A percentile compares a stretch with the other conserved stretches of the same genome.
Evolutionary conservation across 1,140 invertebrate genomes (phyloP).

Genomic region (Coenobita brevimanus): DNA sequence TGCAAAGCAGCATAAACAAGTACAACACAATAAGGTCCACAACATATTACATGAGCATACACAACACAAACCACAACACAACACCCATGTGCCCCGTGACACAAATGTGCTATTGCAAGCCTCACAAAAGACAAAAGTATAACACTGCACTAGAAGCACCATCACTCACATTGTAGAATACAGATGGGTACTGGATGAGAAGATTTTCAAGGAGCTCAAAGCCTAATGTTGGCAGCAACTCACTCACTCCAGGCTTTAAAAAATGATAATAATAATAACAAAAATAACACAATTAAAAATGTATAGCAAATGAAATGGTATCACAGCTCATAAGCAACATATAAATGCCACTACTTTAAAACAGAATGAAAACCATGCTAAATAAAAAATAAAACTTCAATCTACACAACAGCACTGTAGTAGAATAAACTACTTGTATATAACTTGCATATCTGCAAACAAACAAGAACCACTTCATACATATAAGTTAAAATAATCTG

Average conservation of each 20-base stretch:
- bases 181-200: constrained; percentile 89
- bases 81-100: background rate
- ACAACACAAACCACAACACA: too few species aligned
- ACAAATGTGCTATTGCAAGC: background rate
- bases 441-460: too few species aligned
- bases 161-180: constrained; percentile 86
- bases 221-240: constrained; percentile 97
- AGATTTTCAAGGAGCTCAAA: constrained; percentile 95
- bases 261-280: constrained; percentile 5
- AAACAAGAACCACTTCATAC: too few species aligned
- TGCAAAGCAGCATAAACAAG: too few species aligned
- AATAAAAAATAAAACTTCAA: too few species aligned
- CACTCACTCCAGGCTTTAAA: constrained; percentile 88
- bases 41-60: too few species aligned
- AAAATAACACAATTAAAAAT: constrained; percentile 2
- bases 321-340: too few species aligned
- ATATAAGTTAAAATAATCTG: too few species aligned
- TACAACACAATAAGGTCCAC: too few species aligned
- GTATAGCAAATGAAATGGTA: background rate
- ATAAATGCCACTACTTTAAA: too few species aligned
- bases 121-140: background rate
- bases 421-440: too few species aligned
- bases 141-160: background rate
- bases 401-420: background rate
- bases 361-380: too few species aligned